These are phyloP conservation scores for Trichacis sp. DNA, from an alignment of 2,888 invertebrate species.

Conservation along the genomic window DNA sequence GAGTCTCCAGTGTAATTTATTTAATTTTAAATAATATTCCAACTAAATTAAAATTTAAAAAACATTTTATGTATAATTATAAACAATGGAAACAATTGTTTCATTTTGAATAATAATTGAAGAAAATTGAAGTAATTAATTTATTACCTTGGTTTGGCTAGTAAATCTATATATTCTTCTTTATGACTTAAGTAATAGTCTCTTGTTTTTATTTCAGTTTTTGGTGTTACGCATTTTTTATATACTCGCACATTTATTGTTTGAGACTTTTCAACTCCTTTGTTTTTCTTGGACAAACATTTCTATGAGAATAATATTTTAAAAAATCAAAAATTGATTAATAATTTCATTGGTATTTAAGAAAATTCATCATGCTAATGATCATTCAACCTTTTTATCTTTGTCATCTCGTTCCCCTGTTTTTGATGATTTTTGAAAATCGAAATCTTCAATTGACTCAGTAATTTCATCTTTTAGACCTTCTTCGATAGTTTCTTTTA, in stretches of 20 bases:
- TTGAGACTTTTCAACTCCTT: slow-evolving; percentile 1
- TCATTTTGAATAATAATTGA: too few relatives aligned
- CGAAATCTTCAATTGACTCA: not conserved
- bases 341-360: too few relatives aligned
- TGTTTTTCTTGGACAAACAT: not conserved
- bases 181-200: slow-evolving; percentile 53
- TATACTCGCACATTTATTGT: slow-evolving; percentile 39
- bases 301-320: too few relatives aligned
- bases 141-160: slow-evolving; percentile 54
- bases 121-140: too few relatives aligned
- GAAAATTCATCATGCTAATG: too few relatives aligned
- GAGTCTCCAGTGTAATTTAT: too few relatives aligned
- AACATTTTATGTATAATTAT: too few relatives aligned
- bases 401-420: not conserved
- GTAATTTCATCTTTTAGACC: slow-evolving; percentile 25
- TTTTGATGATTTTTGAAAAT: not conserved
- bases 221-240: slow-evolving; percentile 49
- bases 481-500: slow-evolving; percentile 28
- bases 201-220: slow-evolving; percentile 50
- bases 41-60: too few relatives aligned
- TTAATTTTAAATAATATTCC: too few relatives aligned
- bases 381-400: not conserved
- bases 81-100: too few relatives aligned
- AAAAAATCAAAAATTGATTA: too few relatives aligned
- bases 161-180: slow-evolving; percentile 51